phyloP scores from a whole-genome alignment of 2,888 invertebrate species.

The Leptopilina myrica region DNA sequence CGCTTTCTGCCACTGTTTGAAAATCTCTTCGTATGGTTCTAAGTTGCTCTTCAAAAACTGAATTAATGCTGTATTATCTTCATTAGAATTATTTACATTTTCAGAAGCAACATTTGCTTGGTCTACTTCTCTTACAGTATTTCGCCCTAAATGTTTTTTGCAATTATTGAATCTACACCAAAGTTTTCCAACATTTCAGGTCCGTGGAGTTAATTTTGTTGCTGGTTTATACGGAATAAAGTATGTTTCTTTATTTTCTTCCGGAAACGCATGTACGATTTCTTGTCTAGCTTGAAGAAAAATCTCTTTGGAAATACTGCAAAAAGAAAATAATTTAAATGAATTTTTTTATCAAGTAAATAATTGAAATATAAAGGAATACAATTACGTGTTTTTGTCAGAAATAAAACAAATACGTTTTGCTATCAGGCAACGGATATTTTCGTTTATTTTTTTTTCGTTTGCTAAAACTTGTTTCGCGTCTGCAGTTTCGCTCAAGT shows the following conservation, averaged over 20 bases:
- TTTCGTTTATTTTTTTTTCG: too few species aligned
- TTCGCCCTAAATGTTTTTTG: conserved; percentile 21
- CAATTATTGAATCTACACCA: conserved; percentile 50
- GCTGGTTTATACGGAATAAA: conserved; percentile 49
- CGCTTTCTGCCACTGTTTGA: too few species aligned
- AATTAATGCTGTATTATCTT: neutral
- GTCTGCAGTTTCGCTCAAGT: too few species aligned
- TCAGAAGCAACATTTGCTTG: neutral
- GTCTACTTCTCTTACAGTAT: neutral
- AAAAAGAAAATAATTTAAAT: neutral
- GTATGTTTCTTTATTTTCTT: conserved; percentile 46
- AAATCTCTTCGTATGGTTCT: conserved; percentile 6
- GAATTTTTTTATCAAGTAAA: neutral
- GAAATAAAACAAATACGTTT: too few species aligned
- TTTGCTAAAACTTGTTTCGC: too few species aligned
- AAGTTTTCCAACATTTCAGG: conserved; percentile 47
- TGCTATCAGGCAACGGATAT: too few species aligned
- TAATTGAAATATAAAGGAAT: neutral
- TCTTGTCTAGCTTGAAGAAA: conserved; percentile 50
- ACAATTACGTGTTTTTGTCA: neutral
- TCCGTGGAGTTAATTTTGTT: conserved; percentile 48
- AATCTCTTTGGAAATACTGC: conserved; percentile 8
- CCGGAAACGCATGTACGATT: conserved; percentile 50
- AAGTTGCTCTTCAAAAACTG: conserved; percentile 41
- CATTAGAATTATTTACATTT: conserved; percentile 1